Base-by-base conservation (phyloP, 2,113 vertebrate species). In the Polyodon spathula region DNA sequence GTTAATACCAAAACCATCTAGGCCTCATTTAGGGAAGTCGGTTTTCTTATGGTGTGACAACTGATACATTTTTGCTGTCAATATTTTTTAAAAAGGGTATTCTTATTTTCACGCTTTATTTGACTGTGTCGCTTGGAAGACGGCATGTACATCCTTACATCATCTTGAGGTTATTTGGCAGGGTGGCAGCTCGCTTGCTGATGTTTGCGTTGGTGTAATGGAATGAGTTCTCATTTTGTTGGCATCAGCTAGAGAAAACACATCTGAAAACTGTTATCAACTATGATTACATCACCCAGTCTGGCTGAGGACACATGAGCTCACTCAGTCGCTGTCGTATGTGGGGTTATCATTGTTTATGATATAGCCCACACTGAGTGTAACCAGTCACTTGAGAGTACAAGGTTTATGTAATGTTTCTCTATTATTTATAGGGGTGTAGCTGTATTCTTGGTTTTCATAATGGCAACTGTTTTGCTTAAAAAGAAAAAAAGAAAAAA, bases 221-320 rank as follows among this genome's bases (percentile, higher is more conserved):
- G 48, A 50, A 50, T 50, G 48, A 50, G 48, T n/a, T n/a, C 48
- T 50, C 48, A 4, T 50, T 50, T n/a, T 50, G 48, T n/a, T 50
- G 48, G 48, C 48, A 11, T 4, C 48, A 50, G 12, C 48, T 50
- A 6, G 2, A 14, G 48, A 50, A 50, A 50, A 50, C 48, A 50
- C 48, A 50, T 50, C 48, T 50, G 48, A 50, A 50, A 50, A 50
- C 48, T 50, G 48, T 50, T 50, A 50, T 50, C 48, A 50, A n/a
- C 12, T n/a, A 12, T 50, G 48, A 50, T 50, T 11, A 50, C 48
- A 50, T 50, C 48, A 50, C 3, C 48, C 4, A 11, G 5, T 50
- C 48, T 50, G 48, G 48, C 48, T 50, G 48, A 3, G 48, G 48
- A 6, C 12, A 2, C 5, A 4, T 50, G 48, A 50, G 48, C 9